Base-by-base conservation (phyloP, 2,113 vertebrate species). In the Megaceryle torquata region DNA sequence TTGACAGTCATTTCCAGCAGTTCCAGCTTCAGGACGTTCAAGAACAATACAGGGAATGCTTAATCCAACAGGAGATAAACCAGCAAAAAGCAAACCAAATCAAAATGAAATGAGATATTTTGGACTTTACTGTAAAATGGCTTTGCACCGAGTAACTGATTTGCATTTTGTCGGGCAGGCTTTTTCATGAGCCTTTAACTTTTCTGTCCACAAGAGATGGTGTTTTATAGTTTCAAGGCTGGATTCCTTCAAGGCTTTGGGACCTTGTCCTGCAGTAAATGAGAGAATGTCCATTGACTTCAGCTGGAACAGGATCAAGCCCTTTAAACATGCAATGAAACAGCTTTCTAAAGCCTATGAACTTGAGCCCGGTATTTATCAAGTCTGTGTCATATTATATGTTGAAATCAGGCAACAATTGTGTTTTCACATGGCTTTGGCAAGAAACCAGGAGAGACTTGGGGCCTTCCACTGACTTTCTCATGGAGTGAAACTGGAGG, bases 351-450 rank as follows among this genome's bases (percentile, higher is more conserved):
- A 94, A 86, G 91, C 88, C 92, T 94, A 3, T 92, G 93, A 96
- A 95, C 96, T 96, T 93, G n/a, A 96, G 93, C 92, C 96, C 5
- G 0, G 86, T 93, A 91, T 96, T 96, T 91, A 85, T 94, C 83
- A 74, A 92, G 83, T 26, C 91, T 94, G 81, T 91, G 91, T 91
- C 67, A 65, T 60, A 68, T 95, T 76, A 71, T 82, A 61, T 95
- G 92, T 96, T 84, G 96, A 97, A 96, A 96, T 96, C 74, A 48
- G 78, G 86, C 86, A 94, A 91, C 78, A 91, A 93, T 91, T 89
- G 93, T 92, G 18, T 96, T 96, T 97, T 96, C 86, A 84, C 46
- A 92, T 39, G 54, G 95, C 67, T 92, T 89, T 96, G 93, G 93
- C 96, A 85, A 76, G 81, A 29, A 77, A 87, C 70, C 83, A 95